Evolutionary conservation across 2,113 vertebrate genomes (phyloP), one percentile per base, ranked within the genome.

Genomic region (Mesocricetus auratus): DNA sequence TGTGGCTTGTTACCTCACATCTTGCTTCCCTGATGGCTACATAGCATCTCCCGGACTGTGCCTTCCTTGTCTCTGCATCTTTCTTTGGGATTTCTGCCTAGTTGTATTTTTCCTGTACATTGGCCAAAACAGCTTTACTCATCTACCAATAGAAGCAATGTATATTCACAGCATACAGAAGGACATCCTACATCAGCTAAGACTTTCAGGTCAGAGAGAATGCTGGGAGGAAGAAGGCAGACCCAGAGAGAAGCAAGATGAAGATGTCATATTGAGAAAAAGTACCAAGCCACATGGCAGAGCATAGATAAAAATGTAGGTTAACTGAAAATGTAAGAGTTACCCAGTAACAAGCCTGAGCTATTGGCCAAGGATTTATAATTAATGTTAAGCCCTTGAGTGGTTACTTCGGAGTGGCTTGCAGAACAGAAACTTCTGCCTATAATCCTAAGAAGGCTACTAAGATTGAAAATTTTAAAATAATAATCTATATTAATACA

Each of bases 381-480:
- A 69, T 69, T 69, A 69, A n/a, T n/a, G n/a, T n/a, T 69, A 69
- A 69, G 15, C 16, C 33, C 36, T 33, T 69, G 33, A 69, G 33
- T 69, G 33, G 33, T 69, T 69, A 69, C 33, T 69, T 69, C 33
- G 36, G 15, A 19, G 15, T 69, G 15, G 33, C 36, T 69, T 69
- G 7, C 3, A 15, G 68, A 33, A n/a, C 17, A 69, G 33, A 69
- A 69, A 69, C 33, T 36, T 69, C 15, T 15, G 13, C 68, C 33
- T 69, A 45, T 78, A 92, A 86, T 6, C 42, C 31, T 86, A 74
- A 78, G 22, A 86, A 93, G 6, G 8, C 26, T 78, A 91, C 42
- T 92, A 60, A 42, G 56, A 33, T 86, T 95, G 39, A 16, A 91
- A 92, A 62, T 85, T 89, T 94, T 91, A 24, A 96, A 94, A 93